Percentiles rank a stretch among this genome's conserved stretches.
These are phyloP conservation scores for Stichodactyla mertensii DNA, from an alignment of 64 coral and sea anemone genomes.

Conservation along the genomic window DNA sequence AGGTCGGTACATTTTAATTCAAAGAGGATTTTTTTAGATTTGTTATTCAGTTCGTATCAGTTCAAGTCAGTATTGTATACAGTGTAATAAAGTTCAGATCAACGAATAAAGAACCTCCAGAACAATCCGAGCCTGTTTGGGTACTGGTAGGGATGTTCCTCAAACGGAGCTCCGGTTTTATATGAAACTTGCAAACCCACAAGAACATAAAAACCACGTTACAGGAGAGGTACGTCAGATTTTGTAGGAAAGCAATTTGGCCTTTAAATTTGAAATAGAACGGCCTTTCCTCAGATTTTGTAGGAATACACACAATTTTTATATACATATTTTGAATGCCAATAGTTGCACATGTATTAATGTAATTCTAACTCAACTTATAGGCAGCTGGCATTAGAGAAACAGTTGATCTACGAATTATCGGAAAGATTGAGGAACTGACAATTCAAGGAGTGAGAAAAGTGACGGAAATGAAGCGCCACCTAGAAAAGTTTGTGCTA, in stretches of 20 bases:
- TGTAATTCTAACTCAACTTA: not conserved
- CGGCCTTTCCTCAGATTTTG: no score
- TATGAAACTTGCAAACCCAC: slow-evolving; percentile 30
- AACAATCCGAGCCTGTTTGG: not conserved
- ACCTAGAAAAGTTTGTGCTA: slow-evolving; percentile 31
- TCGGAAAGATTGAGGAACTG: slow-evolving; percentile 45
- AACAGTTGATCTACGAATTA: not conserved
- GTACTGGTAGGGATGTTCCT: not conserved
- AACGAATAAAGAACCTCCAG: no score
- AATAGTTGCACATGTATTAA: not conserved
- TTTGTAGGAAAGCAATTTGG: no score
- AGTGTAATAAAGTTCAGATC: no score
- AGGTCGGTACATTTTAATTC: no score
- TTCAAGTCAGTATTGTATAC: no score
- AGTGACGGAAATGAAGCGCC: slow-evolving; percentile 27
- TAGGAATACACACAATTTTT: no score
- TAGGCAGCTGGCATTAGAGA: slow-evolving; percentile 9
- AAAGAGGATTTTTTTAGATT: no score
- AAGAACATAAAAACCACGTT: slow-evolving; percentile 38
- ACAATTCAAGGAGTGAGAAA: slow-evolving; percentile 41
- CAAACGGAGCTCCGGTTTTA: not conserved
- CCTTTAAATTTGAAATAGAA: no score
- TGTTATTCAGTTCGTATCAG: no score
- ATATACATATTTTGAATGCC: no score
- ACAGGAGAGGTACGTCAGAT: slow-evolving; percentile 18